phyloP scores from a whole-genome alignment of 2,797 vertebrate genomes.

The Mallotus villosus region DNA sequence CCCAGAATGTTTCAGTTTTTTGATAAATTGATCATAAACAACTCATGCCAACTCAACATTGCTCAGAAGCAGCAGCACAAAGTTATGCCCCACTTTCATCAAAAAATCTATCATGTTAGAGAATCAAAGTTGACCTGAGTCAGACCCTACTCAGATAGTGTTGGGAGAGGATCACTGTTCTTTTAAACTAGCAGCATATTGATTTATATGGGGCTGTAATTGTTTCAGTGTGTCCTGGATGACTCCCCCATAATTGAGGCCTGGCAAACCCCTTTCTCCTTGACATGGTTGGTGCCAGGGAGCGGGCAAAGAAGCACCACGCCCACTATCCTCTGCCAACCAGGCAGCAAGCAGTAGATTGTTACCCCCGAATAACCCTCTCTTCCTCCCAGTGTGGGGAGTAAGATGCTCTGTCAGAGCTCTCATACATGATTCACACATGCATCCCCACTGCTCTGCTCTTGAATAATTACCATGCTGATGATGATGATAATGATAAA shows the following conservation, averaged over 20 bases:
- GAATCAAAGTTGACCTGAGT: conserved; percentile 58
- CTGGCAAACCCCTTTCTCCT: conserved; percentile 68
- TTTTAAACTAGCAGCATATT: conserved; percentile 72
- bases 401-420: background rate
- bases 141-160: conserved; percentile 60
- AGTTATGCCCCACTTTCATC: conserved; percentile 24
- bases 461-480: background rate
- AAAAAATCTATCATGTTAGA: conserved; percentile 40
- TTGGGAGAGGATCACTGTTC: conserved; percentile 62
- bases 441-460: background rate
- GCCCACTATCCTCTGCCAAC: conserved; percentile 46
- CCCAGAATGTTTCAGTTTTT: conserved; percentile 15
- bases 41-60: conserved; percentile 34
- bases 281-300: conserved; percentile 70
- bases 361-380: conserved; percentile 15
- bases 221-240: conserved; percentile 82
- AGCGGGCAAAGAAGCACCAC: conserved; percentile 62
- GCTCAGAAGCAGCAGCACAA: conserved; percentile 29
- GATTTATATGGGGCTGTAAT: conserved; percentile 79
- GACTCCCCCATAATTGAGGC: conserved; percentile 76
- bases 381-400: conserved; percentile 4
- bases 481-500: background rate
- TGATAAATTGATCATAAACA: conserved; percentile 43
- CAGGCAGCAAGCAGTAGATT: conserved; percentile 38
- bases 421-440: background rate